These are phyloP conservation scores for Alligator sinensis DNA, from an alignment of 2,113 vertebrate genomes.

Conservation along the genomic window DNA sequence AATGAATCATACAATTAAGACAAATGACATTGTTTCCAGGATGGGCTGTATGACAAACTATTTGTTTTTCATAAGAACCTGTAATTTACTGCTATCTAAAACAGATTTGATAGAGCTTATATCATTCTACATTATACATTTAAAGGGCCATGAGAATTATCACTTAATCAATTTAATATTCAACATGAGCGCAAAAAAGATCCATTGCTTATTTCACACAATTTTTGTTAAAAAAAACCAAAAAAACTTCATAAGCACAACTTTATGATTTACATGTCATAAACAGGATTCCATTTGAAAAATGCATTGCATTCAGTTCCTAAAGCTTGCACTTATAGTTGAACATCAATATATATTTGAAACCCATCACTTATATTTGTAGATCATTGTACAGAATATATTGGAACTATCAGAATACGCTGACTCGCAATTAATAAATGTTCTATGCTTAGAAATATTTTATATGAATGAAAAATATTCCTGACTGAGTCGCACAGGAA, in stretches of 20 bases:
- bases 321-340: background rate
- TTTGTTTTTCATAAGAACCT: background rate
- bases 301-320: background rate
- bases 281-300: background rate
- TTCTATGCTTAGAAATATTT: background rate
- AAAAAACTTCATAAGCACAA: background rate
- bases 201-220: background rate
- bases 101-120: background rate
- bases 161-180: slow-evolving; percentile 40
- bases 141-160: slow-evolving; percentile 33
- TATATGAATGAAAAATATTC: background rate
- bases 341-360: too few species aligned
- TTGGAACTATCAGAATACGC: background rate
- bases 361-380: background rate
- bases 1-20: background rate
- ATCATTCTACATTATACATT: background rate
- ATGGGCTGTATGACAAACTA: background rate
- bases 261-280: slow-evolving; percentile 45
- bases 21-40: background rate
- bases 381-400: background rate
- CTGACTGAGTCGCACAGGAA: background rate
- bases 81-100: background rate
- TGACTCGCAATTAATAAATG: background rate
- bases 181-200: background rate
- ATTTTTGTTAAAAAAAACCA: background rate